phyloP scores from a whole-genome alignment of 2,797 vertebrate genomes.

The Emys orbicularis region DNA sequence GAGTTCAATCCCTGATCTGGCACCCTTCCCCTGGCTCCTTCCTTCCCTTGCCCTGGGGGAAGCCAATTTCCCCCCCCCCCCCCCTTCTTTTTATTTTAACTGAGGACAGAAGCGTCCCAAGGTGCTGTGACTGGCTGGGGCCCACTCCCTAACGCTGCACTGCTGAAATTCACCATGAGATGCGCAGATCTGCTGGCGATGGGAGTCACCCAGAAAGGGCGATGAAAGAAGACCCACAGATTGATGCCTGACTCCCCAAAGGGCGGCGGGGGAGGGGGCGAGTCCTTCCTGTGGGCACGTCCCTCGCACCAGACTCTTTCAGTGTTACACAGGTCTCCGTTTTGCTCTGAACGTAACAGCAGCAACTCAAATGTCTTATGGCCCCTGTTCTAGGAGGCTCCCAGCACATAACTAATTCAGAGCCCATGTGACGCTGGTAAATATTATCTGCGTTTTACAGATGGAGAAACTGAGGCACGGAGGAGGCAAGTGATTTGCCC shows the following conservation, averaged over 20 bases:
- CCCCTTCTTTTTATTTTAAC: not conserved
- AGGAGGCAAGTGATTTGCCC: not conserved
- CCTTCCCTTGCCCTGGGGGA: accelerated
- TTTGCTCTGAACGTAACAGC: not conserved
- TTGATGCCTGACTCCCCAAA: not conserved
- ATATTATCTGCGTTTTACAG: not conserved
- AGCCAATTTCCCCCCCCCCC: accelerated
- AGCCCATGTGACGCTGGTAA: not conserved
- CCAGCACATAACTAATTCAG: not conserved
- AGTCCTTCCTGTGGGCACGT: not conserved
- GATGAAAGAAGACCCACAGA: not conserved
- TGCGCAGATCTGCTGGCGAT: not conserved
- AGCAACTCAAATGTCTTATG: not conserved
- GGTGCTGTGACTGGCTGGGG: accelerated
- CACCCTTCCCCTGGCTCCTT: not conserved
- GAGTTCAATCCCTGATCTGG: not conserved
- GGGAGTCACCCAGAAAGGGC: not conserved
- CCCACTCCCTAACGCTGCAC: not conserved
- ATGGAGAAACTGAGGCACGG: not conserved
- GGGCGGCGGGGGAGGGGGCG: not conserved
- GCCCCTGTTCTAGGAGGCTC: not conserved
- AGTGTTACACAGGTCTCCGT: not conserved
- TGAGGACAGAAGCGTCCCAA: accelerated
- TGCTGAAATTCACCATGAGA: not conserved
- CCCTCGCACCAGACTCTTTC: not conserved